These are phyloP conservation scores for Phataginus tricuspis DNA, from an alignment of 2,797 vertebrate species.

Conservation along the genomic window DNA sequence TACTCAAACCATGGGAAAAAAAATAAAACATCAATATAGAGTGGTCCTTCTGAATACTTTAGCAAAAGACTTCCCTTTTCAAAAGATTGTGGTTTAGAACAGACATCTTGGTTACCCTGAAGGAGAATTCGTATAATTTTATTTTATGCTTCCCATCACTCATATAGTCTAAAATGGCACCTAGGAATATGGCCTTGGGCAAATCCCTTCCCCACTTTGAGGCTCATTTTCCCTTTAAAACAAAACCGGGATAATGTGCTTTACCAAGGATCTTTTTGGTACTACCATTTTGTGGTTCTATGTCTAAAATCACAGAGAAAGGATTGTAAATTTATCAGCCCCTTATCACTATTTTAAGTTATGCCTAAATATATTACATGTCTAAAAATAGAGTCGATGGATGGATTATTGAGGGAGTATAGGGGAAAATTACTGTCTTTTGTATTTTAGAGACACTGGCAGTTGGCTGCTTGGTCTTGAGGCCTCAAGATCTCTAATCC, in stretches of 20 bases:
- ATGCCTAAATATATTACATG: background rate
- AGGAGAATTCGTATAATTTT: conserved; percentile 21
- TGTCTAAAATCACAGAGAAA: background rate
- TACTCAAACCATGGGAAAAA: conserved; percentile 29
- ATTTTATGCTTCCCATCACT: background rate
- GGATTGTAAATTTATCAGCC: background rate
- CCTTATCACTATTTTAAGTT: background rate
- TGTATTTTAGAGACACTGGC: background rate
- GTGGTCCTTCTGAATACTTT: background rate
- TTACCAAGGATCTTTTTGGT: background rate
- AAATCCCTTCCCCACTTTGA: background rate
- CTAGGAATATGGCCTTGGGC: background rate
- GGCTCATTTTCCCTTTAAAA: conserved; percentile 18
- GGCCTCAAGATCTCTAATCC: background rate
- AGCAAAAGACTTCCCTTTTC: background rate
- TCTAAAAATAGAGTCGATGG: background rate
- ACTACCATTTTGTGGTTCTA: conserved; percentile 19
- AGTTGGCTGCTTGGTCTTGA: background rate
- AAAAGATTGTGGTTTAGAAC: conserved; percentile 1
- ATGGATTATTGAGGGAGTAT: background rate
- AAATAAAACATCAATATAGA: background rate
- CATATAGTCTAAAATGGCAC: background rate
- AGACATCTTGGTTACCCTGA: conserved; percentile 30
- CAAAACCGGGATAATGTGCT: background rate
- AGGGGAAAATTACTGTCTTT: background rate